Percentiles rank a stretch among this genome's conserved stretches.
Conservation (phyloP, 1,140 invertebrate genomes). For the Drosophila biarmipes region DNA sequence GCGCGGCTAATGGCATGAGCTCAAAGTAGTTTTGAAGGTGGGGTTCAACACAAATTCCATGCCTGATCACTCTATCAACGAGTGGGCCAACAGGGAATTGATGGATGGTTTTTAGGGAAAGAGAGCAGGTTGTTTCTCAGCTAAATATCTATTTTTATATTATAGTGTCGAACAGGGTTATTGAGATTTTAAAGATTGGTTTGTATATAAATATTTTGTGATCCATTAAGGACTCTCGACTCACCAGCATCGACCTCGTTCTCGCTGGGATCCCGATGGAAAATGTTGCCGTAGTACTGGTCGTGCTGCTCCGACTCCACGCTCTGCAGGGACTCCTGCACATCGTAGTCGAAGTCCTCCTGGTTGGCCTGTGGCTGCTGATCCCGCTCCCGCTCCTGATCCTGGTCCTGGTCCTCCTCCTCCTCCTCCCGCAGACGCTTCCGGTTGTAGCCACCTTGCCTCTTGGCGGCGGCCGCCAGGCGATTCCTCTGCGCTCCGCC, state of each 20-base stretch:
- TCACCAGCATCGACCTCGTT: constrained; percentile 81
- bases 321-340: constrained; percentile 86
- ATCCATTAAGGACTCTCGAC: constrained; percentile 6
- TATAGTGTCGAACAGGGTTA: not conserved
- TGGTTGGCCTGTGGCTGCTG: constrained; percentile 55
- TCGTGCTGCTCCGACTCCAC: constrained; percentile 88
- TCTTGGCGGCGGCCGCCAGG: constrained; percentile 55
- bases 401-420: constrained; percentile 40
- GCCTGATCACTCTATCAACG: constrained; percentile 25
- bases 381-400: constrained; percentile 29
- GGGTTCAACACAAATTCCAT: constrained; percentile 16
- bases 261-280: constrained; percentile 79
- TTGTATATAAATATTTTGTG: not conserved
- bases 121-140: not conserved
- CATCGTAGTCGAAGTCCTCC: constrained; percentile 75
- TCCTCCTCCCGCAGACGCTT: constrained; percentile 33
- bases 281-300: constrained; percentile 84
- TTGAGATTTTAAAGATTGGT: no score
- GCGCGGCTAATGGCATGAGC: constrained; percentile 24
- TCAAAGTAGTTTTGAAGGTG: constrained; percentile 19
- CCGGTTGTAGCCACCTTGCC: constrained; percentile 12
- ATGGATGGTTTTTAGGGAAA: constrained; percentile 21
- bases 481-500: constrained; percentile 64
- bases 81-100: constrained; percentile 9
- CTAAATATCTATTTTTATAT: not conserved